A percentile compares a stretch with the other conserved stretches of the same genome.
Evolutionary conservation across 2,797 vertebrate genomes (phyloP).

Genomic region (Poeciliopsis infans): DNA sequence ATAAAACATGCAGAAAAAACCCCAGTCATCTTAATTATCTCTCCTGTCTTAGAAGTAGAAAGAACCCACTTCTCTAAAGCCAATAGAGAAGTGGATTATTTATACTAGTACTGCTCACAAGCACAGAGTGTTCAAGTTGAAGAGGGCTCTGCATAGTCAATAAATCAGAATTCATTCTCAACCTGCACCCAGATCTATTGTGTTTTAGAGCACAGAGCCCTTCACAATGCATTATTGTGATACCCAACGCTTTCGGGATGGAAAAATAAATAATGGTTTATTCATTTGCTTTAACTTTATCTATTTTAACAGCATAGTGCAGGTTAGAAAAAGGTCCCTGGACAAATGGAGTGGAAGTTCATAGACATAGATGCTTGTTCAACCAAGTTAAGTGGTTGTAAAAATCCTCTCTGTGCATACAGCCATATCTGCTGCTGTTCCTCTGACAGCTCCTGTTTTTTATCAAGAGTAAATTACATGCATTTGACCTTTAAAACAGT

Average conservation of each 20-base stretch:
- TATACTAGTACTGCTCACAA: constrained; percentile 15
- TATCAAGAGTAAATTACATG: constrained; percentile 56
- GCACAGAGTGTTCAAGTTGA: constrained; percentile 42
- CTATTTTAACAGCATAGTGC: constrained; percentile 21
- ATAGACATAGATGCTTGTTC: constrained; percentile 38
- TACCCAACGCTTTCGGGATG: constrained; percentile 34
- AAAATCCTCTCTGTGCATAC: constrained; percentile 31
- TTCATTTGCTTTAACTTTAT: constrained; percentile 41
- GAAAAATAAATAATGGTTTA: constrained; percentile 35
- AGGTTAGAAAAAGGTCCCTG: constrained; percentile 47
- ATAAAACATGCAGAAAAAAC: constrained; percentile 25
- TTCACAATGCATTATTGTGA: constrained; percentile 34
- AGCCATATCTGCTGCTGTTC: constrained; percentile 22
- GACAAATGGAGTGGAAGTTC: constrained; percentile 58
- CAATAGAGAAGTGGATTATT: constrained; percentile 19
- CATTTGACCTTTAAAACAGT: constrained; percentile 64
- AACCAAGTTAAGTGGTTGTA: constrained; percentile 46
- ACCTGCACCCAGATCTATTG: constrained; percentile 34
- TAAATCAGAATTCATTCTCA: constrained; percentile 41
- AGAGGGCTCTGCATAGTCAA: constrained; percentile 29
- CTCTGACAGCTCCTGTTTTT: constrained; percentile 54
- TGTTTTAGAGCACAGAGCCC: constrained; percentile 38
- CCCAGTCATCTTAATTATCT: constrained; percentile 17
- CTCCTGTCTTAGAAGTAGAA: neutral
- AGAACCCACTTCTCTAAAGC: neutral